A percentile compares a stretch with the other conserved stretches of the same genome.
Conservation (phyloP, 2,113 vertebrate genomes). For the Laterallus jamaicensis region DNA sequence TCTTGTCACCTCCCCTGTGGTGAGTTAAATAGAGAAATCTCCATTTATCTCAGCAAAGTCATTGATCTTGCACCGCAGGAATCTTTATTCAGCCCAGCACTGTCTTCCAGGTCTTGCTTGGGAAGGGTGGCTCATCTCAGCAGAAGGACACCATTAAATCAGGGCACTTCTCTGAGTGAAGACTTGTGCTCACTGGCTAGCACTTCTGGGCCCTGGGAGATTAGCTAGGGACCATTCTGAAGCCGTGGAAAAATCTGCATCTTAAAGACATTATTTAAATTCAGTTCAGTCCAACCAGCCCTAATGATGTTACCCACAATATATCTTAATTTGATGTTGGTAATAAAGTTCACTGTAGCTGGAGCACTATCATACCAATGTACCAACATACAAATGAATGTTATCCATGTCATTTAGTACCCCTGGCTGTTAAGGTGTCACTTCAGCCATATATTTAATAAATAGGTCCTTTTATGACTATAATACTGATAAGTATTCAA, state of each 20-base stretch:
- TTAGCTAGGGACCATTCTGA: neutral
- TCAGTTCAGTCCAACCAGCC: slow-evolving; percentile 43
- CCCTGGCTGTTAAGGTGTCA: slow-evolving; percentile 65
- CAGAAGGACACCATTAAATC: slow-evolving; percentile 2
- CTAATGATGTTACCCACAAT: slow-evolving; percentile 61
- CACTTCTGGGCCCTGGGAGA: neutral
- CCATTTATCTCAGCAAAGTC: neutral
- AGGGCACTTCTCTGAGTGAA: neutral
- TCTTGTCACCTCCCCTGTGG: neutral
- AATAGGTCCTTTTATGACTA: slow-evolving; percentile 65
- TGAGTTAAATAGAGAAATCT: neutral
- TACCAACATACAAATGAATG: slow-evolving; percentile 60
- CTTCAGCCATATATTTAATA: slow-evolving; percentile 66
- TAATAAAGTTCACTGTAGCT: slow-evolving; percentile 63
- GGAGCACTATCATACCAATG: neutral
- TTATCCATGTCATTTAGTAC: slow-evolving; percentile 56
- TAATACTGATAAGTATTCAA: slow-evolving; percentile 56
- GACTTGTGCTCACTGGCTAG: neutral
- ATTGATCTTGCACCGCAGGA: neutral
- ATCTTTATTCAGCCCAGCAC: neutral
- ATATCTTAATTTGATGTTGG: slow-evolving; percentile 72
- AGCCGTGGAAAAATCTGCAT: neutral
- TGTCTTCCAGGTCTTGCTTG: neutral
- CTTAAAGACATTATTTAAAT: slow-evolving; percentile 64
- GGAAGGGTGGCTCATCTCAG: neutral